phyloP scores from a whole-genome alignment of 2,888 invertebrate genomes.

The Drosophila paramelanica region DNA sequence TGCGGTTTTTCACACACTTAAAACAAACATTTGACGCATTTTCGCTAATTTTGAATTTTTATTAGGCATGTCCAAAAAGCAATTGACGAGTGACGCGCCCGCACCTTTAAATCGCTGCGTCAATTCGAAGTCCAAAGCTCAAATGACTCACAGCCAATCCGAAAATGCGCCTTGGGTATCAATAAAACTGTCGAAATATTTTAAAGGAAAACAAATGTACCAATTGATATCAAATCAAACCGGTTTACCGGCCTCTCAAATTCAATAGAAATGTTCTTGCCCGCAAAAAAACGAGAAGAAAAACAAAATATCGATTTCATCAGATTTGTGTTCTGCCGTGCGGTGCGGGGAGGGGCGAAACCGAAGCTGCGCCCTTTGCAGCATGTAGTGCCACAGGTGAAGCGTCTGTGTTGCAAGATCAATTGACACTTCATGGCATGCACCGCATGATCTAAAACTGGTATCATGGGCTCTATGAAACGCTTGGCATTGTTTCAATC shows the following conservation, averaged over 20 bases:
- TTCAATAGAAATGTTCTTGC: conserved; percentile 71
- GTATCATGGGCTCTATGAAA: conserved; percentile 40
- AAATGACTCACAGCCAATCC: conserved; percentile 59
- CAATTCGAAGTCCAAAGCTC: conserved; percentile 54
- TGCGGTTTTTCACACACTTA: conserved; percentile 36
- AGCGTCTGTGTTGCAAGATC: conserved; percentile 36
- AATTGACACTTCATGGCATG: conserved; percentile 55
- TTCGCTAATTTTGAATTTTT: conserved; percentile 31
- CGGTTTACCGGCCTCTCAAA: conserved; percentile 33
- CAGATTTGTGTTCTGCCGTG: conserved; percentile 45
- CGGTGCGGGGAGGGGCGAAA: conserved; percentile 40
- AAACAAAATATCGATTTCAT: conserved; percentile 72
- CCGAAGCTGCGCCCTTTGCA: conserved; percentile 46
- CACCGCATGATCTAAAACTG: conserved; percentile 33
- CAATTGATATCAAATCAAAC: conserved; percentile 36
- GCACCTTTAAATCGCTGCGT: conserved; percentile 36
- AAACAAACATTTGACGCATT: conserved; percentile 48
- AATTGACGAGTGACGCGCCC: conserved; percentile 43
- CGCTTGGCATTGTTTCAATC: conserved; percentile 47
- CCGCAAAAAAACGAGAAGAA: conserved; percentile 35
- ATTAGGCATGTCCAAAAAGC: conserved; percentile 45
- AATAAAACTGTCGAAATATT: conserved; percentile 75
- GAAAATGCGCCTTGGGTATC: conserved; percentile 64
- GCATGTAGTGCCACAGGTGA: conserved; percentile 6
- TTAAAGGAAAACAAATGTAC: conserved; percentile 47